Conservation (phyloP, 1,140 invertebrate species). For the Vanessa atalanta region DNA sequence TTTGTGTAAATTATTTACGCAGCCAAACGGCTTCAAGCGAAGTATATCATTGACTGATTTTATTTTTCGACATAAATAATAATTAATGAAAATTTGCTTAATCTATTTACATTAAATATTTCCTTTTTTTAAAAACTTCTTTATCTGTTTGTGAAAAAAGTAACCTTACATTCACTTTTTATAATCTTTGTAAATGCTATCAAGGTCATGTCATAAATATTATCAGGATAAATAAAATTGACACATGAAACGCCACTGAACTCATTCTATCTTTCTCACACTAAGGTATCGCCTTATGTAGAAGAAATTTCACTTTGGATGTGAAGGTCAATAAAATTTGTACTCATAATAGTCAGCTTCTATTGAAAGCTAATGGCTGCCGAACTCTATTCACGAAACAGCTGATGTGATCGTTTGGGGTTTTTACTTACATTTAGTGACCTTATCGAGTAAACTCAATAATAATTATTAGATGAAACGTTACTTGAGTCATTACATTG, state of each 20-base stretch:
- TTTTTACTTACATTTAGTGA: slow-evolving; percentile 55
- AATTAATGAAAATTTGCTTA: too few relatives aligned
- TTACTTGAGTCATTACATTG: slow-evolving; percentile 55
- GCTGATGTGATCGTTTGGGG: slow-evolving; percentile 75
- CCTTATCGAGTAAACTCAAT: slow-evolving; percentile 44
- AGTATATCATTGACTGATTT: too few relatives aligned
- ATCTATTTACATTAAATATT: too few relatives aligned
- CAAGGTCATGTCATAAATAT: slow-evolving; percentile 54
- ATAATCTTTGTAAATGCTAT: slow-evolving; percentile 36
- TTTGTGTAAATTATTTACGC: too few relatives aligned
- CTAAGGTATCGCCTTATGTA: slow-evolving; percentile 20
- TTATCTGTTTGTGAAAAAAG: not conserved
- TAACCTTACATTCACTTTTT: slow-evolving; percentile 24
- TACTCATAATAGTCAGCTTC: slow-evolving; percentile 43
- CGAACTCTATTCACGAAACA: slow-evolving; percentile 71
- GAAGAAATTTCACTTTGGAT: slow-evolving; percentile 30
- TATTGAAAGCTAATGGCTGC: slow-evolving; percentile 77
- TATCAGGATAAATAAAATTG: slow-evolving; percentile 43
- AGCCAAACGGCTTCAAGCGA: too few relatives aligned
- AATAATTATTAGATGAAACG: slow-evolving; percentile 67
- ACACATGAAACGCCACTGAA: slow-evolving; percentile 13
- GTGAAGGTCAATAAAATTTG: slow-evolving; percentile 37
- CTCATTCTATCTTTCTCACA: slow-evolving; percentile 45
- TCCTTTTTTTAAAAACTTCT: too few relatives aligned
- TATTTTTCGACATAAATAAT: too few relatives aligned